phyloP scores from a whole-genome alignment of 1,140 invertebrate genomes.

The Zaprionus nigranus region DNA sequence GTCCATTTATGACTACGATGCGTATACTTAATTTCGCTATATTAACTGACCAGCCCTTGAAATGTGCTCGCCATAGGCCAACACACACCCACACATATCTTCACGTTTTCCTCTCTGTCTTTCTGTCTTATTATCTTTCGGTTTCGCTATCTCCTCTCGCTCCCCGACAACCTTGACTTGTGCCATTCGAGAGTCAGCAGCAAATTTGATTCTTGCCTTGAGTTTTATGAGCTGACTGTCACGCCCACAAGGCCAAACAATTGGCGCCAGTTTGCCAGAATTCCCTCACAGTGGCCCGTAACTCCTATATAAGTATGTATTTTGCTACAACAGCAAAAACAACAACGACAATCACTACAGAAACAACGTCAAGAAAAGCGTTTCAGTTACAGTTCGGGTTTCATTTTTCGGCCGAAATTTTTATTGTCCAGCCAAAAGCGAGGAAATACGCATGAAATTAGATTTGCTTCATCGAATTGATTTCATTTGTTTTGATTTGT shows the following conservation, averaged over 20 bases:
- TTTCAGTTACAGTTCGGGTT: slow-evolving; percentile 43
- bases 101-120: background rate
- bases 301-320: slow-evolving; percentile 52
- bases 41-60: background rate
- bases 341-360: slow-evolving; percentile 35
- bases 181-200: slow-evolving; percentile 27
- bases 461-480: slow-evolving; percentile 81
- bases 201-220: slow-evolving; percentile 36
- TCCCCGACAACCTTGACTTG: slow-evolving; percentile 30
- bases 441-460: slow-evolving; percentile 82
- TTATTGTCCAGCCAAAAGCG: slow-evolving; percentile 72
- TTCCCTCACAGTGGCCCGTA: slow-evolving; percentile 16
- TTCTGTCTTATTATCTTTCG: background rate
- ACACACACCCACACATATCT: background rate
- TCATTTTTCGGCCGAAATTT: slow-evolving; percentile 58
- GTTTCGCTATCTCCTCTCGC: background rate
- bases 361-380: slow-evolving; percentile 56
- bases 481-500: slow-evolving; percentile 80
- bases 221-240: slow-evolving; percentile 46
- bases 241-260: slow-evolving; percentile 53
- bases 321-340: slow-evolving; percentile 41
- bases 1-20: slow-evolving; percentile 29
- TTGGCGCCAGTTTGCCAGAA: slow-evolving; percentile 63
- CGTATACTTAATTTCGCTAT: slow-evolving; percentile 34
- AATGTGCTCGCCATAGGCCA: too few species aligned